phyloP scores from a whole-genome alignment of 2,113 vertebrate species.

The Dromaius novaehollandiae region DNA sequence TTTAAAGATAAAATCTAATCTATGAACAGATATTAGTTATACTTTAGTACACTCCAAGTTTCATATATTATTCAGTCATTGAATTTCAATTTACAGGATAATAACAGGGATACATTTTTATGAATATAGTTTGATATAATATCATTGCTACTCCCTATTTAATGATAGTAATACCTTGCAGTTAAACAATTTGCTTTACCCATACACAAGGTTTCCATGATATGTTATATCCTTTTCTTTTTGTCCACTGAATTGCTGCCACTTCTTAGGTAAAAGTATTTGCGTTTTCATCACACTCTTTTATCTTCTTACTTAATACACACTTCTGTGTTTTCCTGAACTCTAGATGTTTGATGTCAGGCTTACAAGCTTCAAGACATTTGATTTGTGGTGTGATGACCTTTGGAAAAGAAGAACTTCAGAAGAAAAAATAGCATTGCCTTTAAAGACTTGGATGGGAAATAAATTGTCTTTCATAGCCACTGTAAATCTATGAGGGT shows the following conservation, averaged over 20 bases:
- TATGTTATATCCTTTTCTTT: background rate
- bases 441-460: background rate
- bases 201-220: background rate
- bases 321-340: background rate
- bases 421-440: background rate
- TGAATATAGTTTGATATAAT: background rate
- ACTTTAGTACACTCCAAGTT: background rate
- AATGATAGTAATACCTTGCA: background rate
- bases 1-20: background rate
- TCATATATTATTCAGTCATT: background rate
- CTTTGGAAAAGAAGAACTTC: background rate
- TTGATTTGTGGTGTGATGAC: background rate
- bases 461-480: background rate
- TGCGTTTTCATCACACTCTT: background rate
- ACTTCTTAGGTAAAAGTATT: background rate
- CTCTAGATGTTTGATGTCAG: background rate
- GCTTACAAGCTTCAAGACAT: background rate
- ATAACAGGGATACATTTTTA: background rate
- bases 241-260: background rate
- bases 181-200: constrained; percentile 38
- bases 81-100: constrained; percentile 18
- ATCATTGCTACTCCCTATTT: background rate
- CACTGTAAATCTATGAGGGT: background rate
- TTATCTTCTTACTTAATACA: background rate
- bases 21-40: background rate